Percentiles rank a stretch among this genome's conserved stretches.
Evolutionary conservation across 2,888 invertebrate genomes (phyloP).

Genomic region (Malthinus seriepunctatus): DNA sequence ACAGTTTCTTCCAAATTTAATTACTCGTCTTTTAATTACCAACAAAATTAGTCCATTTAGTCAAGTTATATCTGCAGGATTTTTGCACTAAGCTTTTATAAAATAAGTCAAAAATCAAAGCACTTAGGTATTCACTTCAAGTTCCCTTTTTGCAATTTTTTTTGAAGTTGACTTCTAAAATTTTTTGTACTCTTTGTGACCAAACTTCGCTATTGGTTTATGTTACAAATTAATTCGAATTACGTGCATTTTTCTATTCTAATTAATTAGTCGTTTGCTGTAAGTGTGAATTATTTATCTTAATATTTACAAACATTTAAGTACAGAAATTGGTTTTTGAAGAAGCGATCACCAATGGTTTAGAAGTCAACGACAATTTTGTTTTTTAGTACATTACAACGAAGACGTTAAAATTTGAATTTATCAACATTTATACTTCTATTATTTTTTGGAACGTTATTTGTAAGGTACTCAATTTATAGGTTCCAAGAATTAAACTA

Average conservation of each 20-base stretch:
- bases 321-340: slow-evolving; percentile 37
- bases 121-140: slow-evolving; percentile 54
- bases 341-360: slow-evolving; percentile 49
- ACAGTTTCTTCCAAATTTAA: slow-evolving; percentile 12
- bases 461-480: slow-evolving; percentile 46
- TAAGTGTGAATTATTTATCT: slow-evolving; percentile 33
- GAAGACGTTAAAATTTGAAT: slow-evolving; percentile 54
- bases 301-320: slow-evolving; percentile 45
- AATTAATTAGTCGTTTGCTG: slow-evolving; percentile 51
- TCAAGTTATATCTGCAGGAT: slow-evolving; percentile 56
- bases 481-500: slow-evolving; percentile 46
- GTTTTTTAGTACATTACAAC: slow-evolving; percentile 51
- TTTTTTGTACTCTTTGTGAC: slow-evolving; percentile 49
- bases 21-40: slow-evolving; percentile 31
- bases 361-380: slow-evolving; percentile 47
- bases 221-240: slow-evolving; percentile 48
- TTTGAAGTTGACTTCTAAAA: slow-evolving; percentile 49
- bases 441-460: slow-evolving; percentile 35
- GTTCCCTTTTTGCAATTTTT: slow-evolving; percentile 46
- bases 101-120: slow-evolving; percentile 49
- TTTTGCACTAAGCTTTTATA: slow-evolving; percentile 43
- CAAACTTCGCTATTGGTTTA: slow-evolving; percentile 48
- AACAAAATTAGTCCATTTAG: slow-evolving; percentile 33
- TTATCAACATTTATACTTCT: slow-evolving; percentile 46
- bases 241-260: slow-evolving; percentile 42